These are phyloP conservation scores for Eristalis pertinax DNA, from an alignment of 2,888 invertebrate genomes.

Conservation along the genomic window DNA sequence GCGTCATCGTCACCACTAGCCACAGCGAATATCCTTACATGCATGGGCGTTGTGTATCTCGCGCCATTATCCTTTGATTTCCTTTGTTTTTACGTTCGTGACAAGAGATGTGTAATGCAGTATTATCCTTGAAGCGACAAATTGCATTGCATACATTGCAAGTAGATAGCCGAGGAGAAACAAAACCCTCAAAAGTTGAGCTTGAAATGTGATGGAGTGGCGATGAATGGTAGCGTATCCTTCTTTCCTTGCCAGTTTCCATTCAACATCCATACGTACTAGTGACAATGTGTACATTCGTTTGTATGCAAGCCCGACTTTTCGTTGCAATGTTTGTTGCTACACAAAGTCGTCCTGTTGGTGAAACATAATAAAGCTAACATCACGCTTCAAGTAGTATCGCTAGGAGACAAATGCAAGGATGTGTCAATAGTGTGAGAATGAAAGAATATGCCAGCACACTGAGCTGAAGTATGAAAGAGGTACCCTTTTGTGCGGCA, in stretches of 20 bases:
- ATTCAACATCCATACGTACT: background rate
- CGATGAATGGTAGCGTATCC: conserved; percentile 32
- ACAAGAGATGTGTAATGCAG: conserved; percentile 58
- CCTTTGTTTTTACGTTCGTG: conserved; percentile 61
- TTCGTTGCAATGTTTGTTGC: conserved; percentile 10
- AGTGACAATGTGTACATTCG: background rate
- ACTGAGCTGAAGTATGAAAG: background rate
- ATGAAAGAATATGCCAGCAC: conserved; percentile 6
- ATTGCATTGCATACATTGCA: conserved; percentile 63
- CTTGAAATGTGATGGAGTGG: conserved; percentile 49
- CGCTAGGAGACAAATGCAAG: conserved; percentile 62
- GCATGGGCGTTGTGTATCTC: background rate
- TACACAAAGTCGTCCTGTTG: conserved; percentile 50
- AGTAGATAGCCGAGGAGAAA: conserved; percentile 33
- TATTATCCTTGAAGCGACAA: conserved; percentile 69
- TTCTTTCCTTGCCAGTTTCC: background rate
- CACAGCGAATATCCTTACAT: background rate
- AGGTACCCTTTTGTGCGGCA: conserved; percentile 45
- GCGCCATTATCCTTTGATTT: conserved; percentile 66
- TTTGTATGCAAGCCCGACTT: background rate
- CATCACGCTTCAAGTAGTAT: conserved; percentile 70
- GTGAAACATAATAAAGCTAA: conserved; percentile 71
- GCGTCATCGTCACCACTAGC: background rate
- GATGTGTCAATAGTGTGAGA: conserved; percentile 65
- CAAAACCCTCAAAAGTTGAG: conserved; percentile 54